Conservation (phyloP, 2,888 invertebrate genomes). For the Drosophila buzzatii region DNA sequence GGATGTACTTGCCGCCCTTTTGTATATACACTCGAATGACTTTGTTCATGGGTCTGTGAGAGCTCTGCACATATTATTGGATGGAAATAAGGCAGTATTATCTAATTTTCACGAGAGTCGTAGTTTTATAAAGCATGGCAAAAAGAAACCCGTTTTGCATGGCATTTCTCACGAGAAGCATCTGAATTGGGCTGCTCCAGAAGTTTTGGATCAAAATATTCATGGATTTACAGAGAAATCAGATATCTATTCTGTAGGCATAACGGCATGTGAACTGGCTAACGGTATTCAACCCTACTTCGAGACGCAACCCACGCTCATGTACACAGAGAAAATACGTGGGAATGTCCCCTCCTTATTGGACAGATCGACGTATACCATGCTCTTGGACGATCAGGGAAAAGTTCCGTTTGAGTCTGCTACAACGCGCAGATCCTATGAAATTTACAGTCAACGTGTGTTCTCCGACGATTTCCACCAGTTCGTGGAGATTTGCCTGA, state of each 20-base stretch:
- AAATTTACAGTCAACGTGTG: slow-evolving; percentile 87
- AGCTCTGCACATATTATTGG: slow-evolving; percentile 93
- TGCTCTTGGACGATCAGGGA: slow-evolving; percentile 70
- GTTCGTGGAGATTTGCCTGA: slow-evolving; percentile 90
- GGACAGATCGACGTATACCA: slow-evolving; percentile 90
- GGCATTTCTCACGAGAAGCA: slow-evolving; percentile 88
- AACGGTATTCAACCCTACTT: slow-evolving; percentile 96
- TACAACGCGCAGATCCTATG: slow-evolving; percentile 78
- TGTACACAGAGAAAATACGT: slow-evolving; percentile 94
- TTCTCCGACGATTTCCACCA: slow-evolving; percentile 92
- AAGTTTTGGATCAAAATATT: slow-evolving; percentile 94
- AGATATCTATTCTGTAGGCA: slow-evolving; percentile 96
- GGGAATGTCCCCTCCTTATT: slow-evolving; percentile 91
- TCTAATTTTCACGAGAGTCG: slow-evolving; percentile 93
- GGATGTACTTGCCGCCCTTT: slow-evolving; percentile 91
- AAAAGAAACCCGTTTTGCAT: slow-evolving; percentile 89
- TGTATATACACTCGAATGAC: slow-evolving; percentile 93
- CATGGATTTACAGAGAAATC: slow-evolving; percentile 95
- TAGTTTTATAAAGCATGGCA: slow-evolving; percentile 90
- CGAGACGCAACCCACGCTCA: slow-evolving; percentile 93
- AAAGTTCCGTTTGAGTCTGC: slow-evolving; percentile 41
- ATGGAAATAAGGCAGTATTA: slow-evolving; percentile 89
- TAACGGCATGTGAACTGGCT: slow-evolving; percentile 90
- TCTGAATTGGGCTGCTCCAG: slow-evolving; percentile 96
- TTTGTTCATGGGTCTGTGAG: slow-evolving; percentile 94